Percentiles rank a stretch among this genome's conserved stretches.
Evolutionary conservation across 2,113 vertebrate genomes (phyloP).

Genomic region (Sphyrna mokarran): DNA sequence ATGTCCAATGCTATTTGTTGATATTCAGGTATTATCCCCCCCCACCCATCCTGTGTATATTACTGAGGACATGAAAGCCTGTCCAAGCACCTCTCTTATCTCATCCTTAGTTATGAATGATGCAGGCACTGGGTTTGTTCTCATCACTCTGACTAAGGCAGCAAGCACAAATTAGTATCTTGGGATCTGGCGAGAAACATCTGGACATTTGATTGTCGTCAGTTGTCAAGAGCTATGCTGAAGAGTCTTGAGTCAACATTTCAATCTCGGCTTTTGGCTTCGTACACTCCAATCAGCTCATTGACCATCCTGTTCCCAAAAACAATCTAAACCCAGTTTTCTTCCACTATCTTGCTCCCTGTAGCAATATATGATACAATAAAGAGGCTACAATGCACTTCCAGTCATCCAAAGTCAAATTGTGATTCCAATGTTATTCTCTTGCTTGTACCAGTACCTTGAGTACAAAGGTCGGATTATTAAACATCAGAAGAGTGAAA

Average conservation of each 20-base stretch:
- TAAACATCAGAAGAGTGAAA: background rate
- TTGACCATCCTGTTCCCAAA: background rate
- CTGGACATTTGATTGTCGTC: background rate
- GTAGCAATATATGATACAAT: background rate
- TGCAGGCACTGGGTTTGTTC: background rate
- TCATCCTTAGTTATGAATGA: background rate
- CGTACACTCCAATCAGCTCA: background rate
- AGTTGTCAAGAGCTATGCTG: background rate
- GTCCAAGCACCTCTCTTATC: background rate
- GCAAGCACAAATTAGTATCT: background rate
- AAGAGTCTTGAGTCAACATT: background rate
- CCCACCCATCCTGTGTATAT: background rate
- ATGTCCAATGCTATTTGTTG: background rate
- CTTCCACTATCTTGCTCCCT: background rate
- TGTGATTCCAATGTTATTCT: background rate
- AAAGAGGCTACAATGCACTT: background rate
- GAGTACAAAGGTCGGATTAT: background rate
- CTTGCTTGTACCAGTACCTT: background rate
- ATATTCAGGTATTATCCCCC: background rate
- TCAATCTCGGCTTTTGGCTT: background rate
- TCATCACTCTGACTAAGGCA: background rate
- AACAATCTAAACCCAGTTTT: background rate
- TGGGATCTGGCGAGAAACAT: background rate
- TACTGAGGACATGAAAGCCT: background rate
- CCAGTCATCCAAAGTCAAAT: background rate